Evolutionary conservation across 92 coral and sea anemone genomes (phyloP), one percentile per base, ranked within the genome.

Genomic region (Actinernus sp.): DNA sequence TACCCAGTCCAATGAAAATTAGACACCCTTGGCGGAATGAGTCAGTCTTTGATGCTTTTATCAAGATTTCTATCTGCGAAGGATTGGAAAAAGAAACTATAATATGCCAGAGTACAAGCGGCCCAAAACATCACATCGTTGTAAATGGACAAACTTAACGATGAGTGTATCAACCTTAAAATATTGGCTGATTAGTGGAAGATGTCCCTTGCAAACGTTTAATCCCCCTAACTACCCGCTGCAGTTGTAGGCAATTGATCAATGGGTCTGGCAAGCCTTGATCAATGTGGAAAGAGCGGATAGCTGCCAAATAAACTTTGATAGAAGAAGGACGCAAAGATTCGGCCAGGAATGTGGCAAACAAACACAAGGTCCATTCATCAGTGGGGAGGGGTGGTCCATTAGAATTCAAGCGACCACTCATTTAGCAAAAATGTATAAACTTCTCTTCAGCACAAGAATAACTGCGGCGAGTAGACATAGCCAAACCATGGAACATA

Each of bases 21-120:
- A n/a, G n/a, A n/a, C n/a, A n/a, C n/a, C n/a, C n/a, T n/a, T n/a
- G n/a, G n/a, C n/a, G n/a, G n/a, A n/a, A n/a, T n/a, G n/a, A n/a
- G n/a, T n/a, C n/a, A n/a, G n/a, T n/a, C n/a, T n/a, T n/a, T n/a
- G n/a, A n/a, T n/a, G n/a, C n/a, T n/a, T n/a, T n/a, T n/a, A n/a
- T n/a, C n/a, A n/a, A n/a, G n/a, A n/a, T n/a, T n/a, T n/a, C n/a
- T n/a, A n/a, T n/a, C n/a, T n/a, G n/a, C n/a, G n/a, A n/a, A n/a
- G n/a, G n/a, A n/a, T n/a, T n/a, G n/a, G n/a, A n/a, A n/a, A n/a
- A 81, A 36, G 19, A 81, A 64, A 0, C 87, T 68, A 53, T 70
- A 81, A 33, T 36, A 71, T 3, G 66, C 86, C 4, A 79, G 58
- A 33, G 48, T 13, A 29, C 73, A 69, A 3, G 82, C 73, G 9